Base-by-base conservation (phyloP, 2,888 invertebrate genomes). In the Drosophila robusta region DNA sequence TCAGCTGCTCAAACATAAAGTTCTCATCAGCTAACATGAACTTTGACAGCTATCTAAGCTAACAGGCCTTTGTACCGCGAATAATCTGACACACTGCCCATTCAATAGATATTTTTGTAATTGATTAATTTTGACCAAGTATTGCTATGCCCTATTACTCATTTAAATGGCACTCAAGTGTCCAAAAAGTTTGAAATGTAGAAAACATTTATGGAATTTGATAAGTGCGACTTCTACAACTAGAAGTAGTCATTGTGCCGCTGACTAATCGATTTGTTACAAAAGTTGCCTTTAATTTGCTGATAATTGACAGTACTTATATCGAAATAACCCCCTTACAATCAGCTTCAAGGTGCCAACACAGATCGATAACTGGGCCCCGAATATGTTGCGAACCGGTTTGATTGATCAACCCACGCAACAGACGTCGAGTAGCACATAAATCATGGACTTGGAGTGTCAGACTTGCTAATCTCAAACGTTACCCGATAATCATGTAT, bases 401-500 rank as follows among this genome's bases (percentile, higher is more conserved):
- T 76, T 76, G 76, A 76, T 76, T 76, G 76, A 76, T 76, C 70
- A 70, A 55, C 66, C 52, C 54, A 58, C 32, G 42, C 29, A 34
- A 14, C 36, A 22, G 36, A 54, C 38, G 52, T 64, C 74, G 52
- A 39, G 24, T 46, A 34, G 55, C 75, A 79, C 70, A 79, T 79
- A 79, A 78, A 75, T 75, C 75, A 78, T 75, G 55, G 69, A 68
- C 57, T 34, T 62, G 45, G 51, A 69, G 78, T 75, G 75, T 75
- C 75, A 78, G 32, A 34, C 34, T 39, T 54, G 68, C 84, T 83
- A 83, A 83, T 83, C 83, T 89, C 49, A 54, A 74, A 73, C 61
- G 50, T 45, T 49, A 26, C 52, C 74, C 80, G 89, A 89, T 89
- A 80, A 89, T 89, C 83, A 65, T 50, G 24, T 18, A 45, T 38